These are phyloP conservation scores for Scolopax mira DNA, from an alignment of 2,113 vertebrate genomes.

Conservation along the genomic window DNA sequence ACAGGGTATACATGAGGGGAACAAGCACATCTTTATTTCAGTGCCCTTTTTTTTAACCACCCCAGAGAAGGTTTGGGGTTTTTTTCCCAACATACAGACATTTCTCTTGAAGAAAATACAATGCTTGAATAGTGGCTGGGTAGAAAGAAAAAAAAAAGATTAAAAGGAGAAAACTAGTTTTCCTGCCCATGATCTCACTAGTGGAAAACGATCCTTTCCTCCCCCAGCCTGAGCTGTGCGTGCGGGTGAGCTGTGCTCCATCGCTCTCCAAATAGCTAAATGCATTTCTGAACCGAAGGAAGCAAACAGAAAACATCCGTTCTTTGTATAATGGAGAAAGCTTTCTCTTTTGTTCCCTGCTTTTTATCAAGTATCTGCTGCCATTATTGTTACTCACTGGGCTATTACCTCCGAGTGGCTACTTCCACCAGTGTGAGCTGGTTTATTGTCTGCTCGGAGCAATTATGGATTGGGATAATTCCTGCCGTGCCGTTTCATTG, in stretches of 20 bases:
- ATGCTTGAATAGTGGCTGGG: neutral
- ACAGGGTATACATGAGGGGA: neutral
- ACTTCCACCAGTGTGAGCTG: slow-evolving; percentile 50
- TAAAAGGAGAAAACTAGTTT: slow-evolving; percentile 24
- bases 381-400: slow-evolving; percentile 56
- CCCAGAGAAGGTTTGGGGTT: neutral
- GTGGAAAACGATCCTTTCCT: neutral
- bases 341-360: slow-evolving; percentile 52
- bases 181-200: slow-evolving; percentile 3
- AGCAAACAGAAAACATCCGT: slow-evolving; percentile 55
- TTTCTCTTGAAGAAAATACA: slow-evolving; percentile 7
- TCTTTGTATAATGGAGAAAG: slow-evolving; percentile 34
- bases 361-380: slow-evolving; percentile 49
- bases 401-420: slow-evolving; percentile 62
- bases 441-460: slow-evolving; percentile 42
- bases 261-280: neutral
- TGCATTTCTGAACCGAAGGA: slow-evolving; percentile 12
- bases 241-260: neutral
- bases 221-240: neutral
- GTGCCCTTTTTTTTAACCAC: neutral
- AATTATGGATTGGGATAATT: slow-evolving; percentile 58
- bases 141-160: slow-evolving; percentile 7
- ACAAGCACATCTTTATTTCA: neutral
- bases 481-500: slow-evolving; percentile 26
- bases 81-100: neutral